These are phyloP conservation scores for Drosophila saltans DNA, from an alignment of 1,140 invertebrate species.

Conservation along the genomic window DNA sequence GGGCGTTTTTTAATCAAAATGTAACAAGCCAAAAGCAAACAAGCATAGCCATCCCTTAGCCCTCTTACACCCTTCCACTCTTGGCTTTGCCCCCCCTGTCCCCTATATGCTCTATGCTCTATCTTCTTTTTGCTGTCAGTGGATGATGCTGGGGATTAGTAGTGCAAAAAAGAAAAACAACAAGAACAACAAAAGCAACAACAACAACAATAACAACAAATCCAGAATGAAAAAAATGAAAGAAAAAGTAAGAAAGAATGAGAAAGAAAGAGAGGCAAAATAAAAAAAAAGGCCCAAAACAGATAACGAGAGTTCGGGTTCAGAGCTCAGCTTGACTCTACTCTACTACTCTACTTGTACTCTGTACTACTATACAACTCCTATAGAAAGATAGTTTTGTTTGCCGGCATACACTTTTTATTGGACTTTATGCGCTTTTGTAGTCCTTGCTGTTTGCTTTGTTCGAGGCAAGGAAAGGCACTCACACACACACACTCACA, in stretches of 20 bases:
- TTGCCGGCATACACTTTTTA: constrained; percentile 75
- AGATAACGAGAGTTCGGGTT: constrained; percentile 63
- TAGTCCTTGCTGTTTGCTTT: constrained; percentile 55
- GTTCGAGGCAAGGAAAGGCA: constrained; percentile 38
- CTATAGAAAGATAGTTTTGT: constrained; percentile 75
- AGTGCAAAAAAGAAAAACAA: constrained; percentile 66
- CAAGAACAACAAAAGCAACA: constrained; percentile 27
- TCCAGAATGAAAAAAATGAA: constrained; percentile 1
- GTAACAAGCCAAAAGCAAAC: constrained; percentile 81
- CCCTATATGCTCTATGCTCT: not conserved
- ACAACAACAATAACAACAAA: constrained; percentile 16
- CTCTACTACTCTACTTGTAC: not conserved
- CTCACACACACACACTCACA: not conserved
- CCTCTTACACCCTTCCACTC: not conserved
- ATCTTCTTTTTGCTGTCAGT: constrained; percentile 27
- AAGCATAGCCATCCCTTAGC: constrained; percentile 46
- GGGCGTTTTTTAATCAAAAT: constrained; percentile 82
- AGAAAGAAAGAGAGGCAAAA: constrained; percentile 16
- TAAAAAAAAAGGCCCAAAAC: constrained; percentile 62
- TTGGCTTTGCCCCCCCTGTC: not conserved
- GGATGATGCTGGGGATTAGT: constrained; percentile 70
- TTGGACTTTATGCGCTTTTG: constrained; percentile 81
- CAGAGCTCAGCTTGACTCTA: constrained; percentile 5
- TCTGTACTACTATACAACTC: constrained; percentile 20
- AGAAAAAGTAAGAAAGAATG: not conserved